Percentiles rank a stretch among this genome's conserved stretches.
These are phyloP conservation scores for Eleutherodactylus coqui DNA, from an alignment of 2,797 vertebrate genomes.

Conservation along the genomic window DNA sequence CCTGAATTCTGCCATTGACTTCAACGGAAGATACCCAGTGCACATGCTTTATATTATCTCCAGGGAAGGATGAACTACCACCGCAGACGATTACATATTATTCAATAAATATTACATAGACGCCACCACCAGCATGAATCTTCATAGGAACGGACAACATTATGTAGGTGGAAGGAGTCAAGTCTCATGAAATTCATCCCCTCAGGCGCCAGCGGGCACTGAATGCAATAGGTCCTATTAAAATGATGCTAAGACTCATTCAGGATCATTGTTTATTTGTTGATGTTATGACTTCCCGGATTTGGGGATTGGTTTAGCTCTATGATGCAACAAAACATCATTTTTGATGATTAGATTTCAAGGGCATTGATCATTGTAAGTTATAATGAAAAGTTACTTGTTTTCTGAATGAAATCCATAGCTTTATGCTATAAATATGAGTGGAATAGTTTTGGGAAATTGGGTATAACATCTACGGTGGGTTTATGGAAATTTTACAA, in stretches of 20 bases:
- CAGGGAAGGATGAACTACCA: not conserved
- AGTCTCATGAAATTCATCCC: not conserved
- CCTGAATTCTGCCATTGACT: not conserved
- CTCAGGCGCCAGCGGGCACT: slow-evolving; percentile 10
- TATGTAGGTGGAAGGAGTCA: not conserved
- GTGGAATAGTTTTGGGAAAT: no score
- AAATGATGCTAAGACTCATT: not conserved
- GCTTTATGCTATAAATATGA: no score
- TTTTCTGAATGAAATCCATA: no score
- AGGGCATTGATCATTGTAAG: not conserved
- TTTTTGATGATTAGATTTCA: not conserved
- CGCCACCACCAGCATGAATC: not conserved
- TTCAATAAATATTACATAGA: not conserved
- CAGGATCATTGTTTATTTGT: not conserved
- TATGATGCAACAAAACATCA: not conserved
- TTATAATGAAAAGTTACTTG: not conserved
- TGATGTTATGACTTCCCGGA: not conserved
- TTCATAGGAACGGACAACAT: not conserved
- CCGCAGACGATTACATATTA: not conserved
- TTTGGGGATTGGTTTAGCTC: not conserved
- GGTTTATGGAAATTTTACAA: no score
- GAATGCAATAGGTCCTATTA: not conserved
- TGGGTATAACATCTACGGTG: no score
- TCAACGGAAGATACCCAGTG: slow-evolving; percentile 11
- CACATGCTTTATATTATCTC: not conserved